phyloP scores from a whole-genome alignment of 2,797 vertebrate genomes.

The Okamejei kenojei region DNA sequence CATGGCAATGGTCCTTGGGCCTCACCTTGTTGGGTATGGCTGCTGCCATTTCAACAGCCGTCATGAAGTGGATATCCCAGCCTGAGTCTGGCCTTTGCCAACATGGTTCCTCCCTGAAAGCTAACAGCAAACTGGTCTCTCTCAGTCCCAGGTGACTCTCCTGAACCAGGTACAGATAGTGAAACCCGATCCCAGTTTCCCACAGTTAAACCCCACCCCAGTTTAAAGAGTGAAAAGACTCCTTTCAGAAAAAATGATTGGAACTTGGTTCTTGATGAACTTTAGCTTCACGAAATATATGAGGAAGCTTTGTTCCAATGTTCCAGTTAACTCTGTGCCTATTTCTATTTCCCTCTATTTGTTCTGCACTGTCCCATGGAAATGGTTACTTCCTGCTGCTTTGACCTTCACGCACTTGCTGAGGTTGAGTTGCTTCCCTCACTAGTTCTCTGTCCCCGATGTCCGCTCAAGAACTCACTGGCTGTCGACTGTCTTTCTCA shows the following conservation, averaged over 20 bases:
- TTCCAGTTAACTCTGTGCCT: not conserved
- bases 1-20: no score
- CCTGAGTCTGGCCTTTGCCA: not conserved
- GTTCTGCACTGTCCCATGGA: not conserved
- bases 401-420: not conserved
- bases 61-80: not conserved
- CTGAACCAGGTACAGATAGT: not conserved
- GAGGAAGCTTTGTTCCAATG: not conserved
- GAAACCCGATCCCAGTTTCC: not conserved
- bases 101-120: not conserved
- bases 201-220: not conserved
- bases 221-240: not conserved
- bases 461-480: not conserved
- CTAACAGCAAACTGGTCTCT: not conserved
- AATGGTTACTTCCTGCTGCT: not conserved
- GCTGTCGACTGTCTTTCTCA: not conserved
- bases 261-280: not conserved
- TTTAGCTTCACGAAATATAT: not conserved
- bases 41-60: not conserved
- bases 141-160: not conserved
- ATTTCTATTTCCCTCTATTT: not conserved
- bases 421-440: not conserved
- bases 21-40: not conserved
- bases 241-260: not conserved
- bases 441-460: not conserved